A percentile compares a stretch with the other conserved stretches of the same genome.
Conservation (phyloP, 2,888 invertebrate genomes). For the Tipula unca region DNA sequence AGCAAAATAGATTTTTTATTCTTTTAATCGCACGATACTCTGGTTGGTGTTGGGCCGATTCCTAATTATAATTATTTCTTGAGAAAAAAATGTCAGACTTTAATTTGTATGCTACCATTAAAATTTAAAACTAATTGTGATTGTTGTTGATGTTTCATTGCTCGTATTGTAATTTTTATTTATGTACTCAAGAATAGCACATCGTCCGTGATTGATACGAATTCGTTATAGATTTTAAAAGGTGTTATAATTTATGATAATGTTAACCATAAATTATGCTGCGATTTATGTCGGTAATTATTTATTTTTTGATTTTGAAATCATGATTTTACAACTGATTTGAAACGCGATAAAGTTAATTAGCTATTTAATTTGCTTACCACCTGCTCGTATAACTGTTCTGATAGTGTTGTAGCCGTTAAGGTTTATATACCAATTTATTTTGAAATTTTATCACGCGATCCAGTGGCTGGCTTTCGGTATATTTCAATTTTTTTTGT, state of each 20-base stretch:
- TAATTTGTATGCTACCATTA: neutral
- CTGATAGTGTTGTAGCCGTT: too few relatives aligned
- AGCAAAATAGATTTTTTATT: too few relatives aligned
- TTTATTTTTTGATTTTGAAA: neutral
- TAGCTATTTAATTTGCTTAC: neutral
- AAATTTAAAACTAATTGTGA: neutral
- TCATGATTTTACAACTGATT: neutral
- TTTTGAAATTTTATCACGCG: neutral
- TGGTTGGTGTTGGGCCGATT: neutral
- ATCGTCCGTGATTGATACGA: neutral
- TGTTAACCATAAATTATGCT: too few relatives aligned
- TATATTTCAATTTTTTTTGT: too few relatives aligned
- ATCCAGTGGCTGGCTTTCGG: neutral
- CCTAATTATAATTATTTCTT: neutral
- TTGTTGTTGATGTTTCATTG: neutral
- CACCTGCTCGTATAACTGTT: neutral
- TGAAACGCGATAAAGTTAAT: neutral
- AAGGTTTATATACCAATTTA: too few relatives aligned
- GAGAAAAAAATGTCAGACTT: neutral
- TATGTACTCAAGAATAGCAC: neutral
- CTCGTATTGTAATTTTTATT: neutral
- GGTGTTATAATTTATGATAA: neutral
- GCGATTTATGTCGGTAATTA: neutral
- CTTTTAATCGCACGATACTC: neutral
- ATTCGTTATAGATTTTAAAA: neutral